Percentiles rank a stretch among this genome's conserved stretches.
Evolutionary conservation across 2,888 invertebrate species (phyloP).

Genomic region (Leucania comma): DNA sequence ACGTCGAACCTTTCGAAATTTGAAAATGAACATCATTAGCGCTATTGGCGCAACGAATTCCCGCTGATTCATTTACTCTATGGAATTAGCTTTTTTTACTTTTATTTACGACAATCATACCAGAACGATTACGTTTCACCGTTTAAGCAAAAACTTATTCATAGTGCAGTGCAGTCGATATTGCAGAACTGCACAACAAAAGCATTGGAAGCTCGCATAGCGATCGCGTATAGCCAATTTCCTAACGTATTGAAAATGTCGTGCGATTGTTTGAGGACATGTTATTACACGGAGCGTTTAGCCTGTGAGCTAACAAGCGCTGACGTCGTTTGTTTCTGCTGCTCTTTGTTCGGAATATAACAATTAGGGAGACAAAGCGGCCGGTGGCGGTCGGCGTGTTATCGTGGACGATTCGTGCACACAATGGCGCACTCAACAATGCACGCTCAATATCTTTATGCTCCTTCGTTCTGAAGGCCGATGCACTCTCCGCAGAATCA

Average conservation of each 20-base stretch:
- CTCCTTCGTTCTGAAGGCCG: constrained; percentile 82
- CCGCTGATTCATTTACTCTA: constrained; percentile 82
- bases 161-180: constrained; percentile 61
- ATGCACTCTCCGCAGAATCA: constrained; percentile 85
- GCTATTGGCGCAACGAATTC: constrained; percentile 78
- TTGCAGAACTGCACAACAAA: constrained; percentile 73
- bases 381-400: constrained; percentile 81
- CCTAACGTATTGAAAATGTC: constrained; percentile 86
- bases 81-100: constrained; percentile 76
- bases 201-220: constrained; percentile 72
- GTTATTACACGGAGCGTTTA: constrained; percentile 88
- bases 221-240: constrained; percentile 85
- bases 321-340: constrained; percentile 85
- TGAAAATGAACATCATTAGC: constrained; percentile 89
- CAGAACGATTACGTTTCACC: constrained; percentile 70
- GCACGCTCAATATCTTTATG: constrained; percentile 88
- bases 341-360: constrained; percentile 87
- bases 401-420: constrained; percentile 79
- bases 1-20: constrained; percentile 87
- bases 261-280: constrained; percentile 88
- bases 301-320: constrained; percentile 82
- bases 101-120: constrained; percentile 80
- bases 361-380: constrained; percentile 87
- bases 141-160: constrained; percentile 50
- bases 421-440: constrained; percentile 84